Conservation (phyloP, 2,797 vertebrate species). For the Eidolon dupreanum region DNA sequence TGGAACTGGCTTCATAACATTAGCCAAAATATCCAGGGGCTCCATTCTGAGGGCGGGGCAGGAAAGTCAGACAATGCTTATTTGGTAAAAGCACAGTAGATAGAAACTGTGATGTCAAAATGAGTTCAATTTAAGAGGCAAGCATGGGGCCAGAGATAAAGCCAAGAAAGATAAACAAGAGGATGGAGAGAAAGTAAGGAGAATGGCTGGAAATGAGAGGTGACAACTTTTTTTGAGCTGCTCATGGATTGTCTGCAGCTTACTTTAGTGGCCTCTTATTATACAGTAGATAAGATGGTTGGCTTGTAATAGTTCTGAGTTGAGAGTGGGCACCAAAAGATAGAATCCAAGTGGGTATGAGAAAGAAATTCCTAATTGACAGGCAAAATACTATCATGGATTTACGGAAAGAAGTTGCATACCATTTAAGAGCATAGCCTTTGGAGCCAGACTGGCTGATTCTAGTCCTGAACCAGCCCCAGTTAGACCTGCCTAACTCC, state of each 20-base stretch:
- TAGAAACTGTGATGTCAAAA: not conserved
- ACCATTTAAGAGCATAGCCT: accelerated
- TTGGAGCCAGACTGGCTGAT: not conserved
- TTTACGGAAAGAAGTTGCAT: not conserved
- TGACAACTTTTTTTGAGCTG: not conserved
- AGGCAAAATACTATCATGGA: not conserved
- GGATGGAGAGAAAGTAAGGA: not conserved
- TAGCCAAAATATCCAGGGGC: not conserved
- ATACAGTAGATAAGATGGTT: not conserved
- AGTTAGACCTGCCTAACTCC: not conserved
- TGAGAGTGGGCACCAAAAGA: not conserved
- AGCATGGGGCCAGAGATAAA: not conserved
- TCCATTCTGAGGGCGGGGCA: not conserved
- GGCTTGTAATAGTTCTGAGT: not conserved
- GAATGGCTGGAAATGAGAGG: not conserved
- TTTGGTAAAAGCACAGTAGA: not conserved
- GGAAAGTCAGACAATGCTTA: not conserved
- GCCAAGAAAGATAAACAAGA: not conserved
- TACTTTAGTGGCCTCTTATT: not conserved
- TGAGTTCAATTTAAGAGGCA: not conserved
- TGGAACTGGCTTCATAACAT: not conserved
- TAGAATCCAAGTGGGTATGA: not conserved
- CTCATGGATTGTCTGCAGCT: not conserved
- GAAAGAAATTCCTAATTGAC: not conserved
- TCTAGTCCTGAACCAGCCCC: not conserved